Percentiles rank a stretch among this genome's conserved stretches.
These are phyloP conservation scores for Lepilemur ruficaudatus DNA, from an alignment of 2,797 vertebrate species.

Conservation along the genomic window DNA sequence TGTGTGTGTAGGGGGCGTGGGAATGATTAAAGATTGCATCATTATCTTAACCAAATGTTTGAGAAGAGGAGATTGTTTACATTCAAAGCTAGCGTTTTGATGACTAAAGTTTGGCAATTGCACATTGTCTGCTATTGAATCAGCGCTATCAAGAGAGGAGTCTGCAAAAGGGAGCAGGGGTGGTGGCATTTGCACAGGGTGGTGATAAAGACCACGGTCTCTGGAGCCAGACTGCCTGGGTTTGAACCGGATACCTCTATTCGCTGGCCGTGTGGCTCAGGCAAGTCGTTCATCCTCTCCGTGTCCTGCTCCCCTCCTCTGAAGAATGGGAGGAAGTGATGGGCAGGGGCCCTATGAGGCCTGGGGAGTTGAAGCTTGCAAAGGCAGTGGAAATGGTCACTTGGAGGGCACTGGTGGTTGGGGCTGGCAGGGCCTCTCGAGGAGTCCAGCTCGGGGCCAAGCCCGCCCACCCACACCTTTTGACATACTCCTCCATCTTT, in stretches of 20 bases:
- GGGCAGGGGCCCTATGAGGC: neutral
- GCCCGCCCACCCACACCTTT: neutral
- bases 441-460: neutral
- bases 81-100: neutral
- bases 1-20: accelerated
- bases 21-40: neutral
- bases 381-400: neutral
- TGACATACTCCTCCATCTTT: neutral
- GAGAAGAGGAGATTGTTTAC: neutral
- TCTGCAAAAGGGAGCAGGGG: neutral
- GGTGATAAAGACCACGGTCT: neutral
- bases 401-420: too few relatives aligned
- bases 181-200: neutral
- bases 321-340: neutral
- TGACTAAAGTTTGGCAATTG: neutral
- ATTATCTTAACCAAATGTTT: neutral
- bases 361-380: neutral
- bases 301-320: neutral
- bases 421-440: neutral
- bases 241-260: neutral
- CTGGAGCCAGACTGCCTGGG: neutral
- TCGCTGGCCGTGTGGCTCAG: accelerated
- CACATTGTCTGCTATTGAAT: neutral
- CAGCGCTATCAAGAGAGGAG: neutral
- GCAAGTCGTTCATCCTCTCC: neutral